Evolutionary conservation across 2,888 invertebrate genomes (phyloP).

Genomic region (Stramonita haemastoma): DNA sequence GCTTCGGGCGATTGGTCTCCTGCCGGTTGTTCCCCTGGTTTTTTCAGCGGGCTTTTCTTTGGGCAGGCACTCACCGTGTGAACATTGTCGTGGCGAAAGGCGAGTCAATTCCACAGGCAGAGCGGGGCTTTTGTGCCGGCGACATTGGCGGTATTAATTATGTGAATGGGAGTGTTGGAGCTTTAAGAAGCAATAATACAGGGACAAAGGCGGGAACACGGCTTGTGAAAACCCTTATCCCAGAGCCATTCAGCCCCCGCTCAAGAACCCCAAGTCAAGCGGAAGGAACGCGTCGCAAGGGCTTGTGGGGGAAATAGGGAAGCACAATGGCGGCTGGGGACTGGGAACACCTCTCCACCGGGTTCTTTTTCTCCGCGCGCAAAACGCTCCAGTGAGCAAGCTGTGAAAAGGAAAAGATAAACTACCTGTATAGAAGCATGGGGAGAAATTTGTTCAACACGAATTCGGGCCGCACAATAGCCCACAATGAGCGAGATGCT

Average conservation of each 20-base stretch:
- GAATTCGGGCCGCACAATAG: background rate
- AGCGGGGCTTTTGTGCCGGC: slow-evolving; percentile 46
- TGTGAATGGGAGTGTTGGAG: slow-evolving; percentile 49
- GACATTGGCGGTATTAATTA: slow-evolving; percentile 52
- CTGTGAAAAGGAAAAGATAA: slow-evolving; percentile 31
- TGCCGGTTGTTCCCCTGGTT: background rate
- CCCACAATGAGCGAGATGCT: slow-evolving; percentile 34
- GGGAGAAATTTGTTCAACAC: slow-evolving; percentile 34
- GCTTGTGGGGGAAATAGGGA: background rate
- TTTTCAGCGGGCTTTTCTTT: slow-evolving; percentile 16
- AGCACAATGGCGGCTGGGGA: slow-evolving; percentile 12
- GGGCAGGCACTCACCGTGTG: slow-evolving; percentile 23
- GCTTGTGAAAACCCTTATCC: slow-evolving; percentile 20
- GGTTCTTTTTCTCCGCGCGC: background rate
- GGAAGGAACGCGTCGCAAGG: slow-evolving; percentile 30
- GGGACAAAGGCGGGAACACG: slow-evolving; percentile 50
- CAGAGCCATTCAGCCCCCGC: background rate
- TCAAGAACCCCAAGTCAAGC: slow-evolving; percentile 25
- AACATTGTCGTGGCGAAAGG: slow-evolving; percentile 20
- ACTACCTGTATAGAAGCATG: slow-evolving; percentile 20
- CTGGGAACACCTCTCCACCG: background rate
- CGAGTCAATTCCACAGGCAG: slow-evolving; percentile 47
- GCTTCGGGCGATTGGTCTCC: background rate
- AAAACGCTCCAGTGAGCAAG: slow-evolving; percentile 20
- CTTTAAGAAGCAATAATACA: slow-evolving; percentile 51